A percentile compares a stretch with the other conserved stretches of the same genome.
Conservation (phyloP, 1,140 invertebrate genomes). For the Brachionus calyciflorus region DNA sequence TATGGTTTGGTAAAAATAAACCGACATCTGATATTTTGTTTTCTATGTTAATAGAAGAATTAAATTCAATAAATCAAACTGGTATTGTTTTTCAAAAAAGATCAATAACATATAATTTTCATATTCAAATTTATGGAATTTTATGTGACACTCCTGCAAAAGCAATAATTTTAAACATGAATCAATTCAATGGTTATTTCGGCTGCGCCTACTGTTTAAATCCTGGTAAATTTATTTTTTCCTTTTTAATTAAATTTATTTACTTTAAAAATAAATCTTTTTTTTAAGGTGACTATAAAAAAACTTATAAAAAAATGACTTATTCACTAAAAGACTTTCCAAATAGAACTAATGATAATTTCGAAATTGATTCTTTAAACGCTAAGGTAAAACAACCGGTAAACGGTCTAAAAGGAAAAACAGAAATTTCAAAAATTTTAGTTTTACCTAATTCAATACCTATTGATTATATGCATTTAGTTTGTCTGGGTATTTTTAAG, state of each 20-base stretch:
- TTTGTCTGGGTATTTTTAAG: constrained; percentile 29
- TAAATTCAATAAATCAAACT: neutral
- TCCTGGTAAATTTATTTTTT: neutral
- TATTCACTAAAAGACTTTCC: constrained; percentile 15
- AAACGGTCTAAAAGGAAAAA: neutral
- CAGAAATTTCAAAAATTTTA: neutral
- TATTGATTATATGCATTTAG: constrained; percentile 27
- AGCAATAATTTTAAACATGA: constrained; percentile 6
- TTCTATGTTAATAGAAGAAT: neutral
- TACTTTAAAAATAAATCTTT: neutral
- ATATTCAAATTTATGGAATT: neutral
- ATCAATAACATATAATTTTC: neutral
- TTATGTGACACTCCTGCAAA: constrained; percentile 23
- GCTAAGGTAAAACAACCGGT: neutral
- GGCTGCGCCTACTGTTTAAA: constrained; percentile 23
- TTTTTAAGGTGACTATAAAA: neutral
- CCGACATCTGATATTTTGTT: constrained; percentile 15
- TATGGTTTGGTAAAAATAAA: neutral
- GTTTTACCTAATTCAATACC: neutral
- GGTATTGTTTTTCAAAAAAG: neutral
- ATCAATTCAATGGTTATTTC: constrained; percentile 7
- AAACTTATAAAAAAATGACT: constrained; percentile 7
- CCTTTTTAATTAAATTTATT: neutral
- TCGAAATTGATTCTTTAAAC: neutral
- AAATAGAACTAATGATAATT: neutral